These are phyloP conservation scores for Cacoxenus indagator DNA, from an alignment of 2,888 invertebrate species.

Conservation along the genomic window DNA sequence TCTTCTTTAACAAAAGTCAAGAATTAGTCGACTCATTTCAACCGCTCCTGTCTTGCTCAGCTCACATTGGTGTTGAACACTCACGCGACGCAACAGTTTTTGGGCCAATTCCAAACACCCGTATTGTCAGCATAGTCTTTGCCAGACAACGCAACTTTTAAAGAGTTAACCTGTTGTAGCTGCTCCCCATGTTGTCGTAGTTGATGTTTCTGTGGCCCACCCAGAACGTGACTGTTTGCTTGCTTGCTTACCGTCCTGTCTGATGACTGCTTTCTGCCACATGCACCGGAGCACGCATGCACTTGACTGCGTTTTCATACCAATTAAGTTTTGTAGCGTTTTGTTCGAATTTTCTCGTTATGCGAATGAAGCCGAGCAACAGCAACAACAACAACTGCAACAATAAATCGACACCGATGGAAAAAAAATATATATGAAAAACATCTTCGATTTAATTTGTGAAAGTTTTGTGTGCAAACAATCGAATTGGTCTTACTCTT, in stretches of 20 bases:
- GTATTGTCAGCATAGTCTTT: neutral
- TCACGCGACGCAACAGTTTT: neutral
- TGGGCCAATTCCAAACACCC: neutral
- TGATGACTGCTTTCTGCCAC: neutral
- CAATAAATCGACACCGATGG: too few relatives aligned
- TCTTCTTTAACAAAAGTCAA: neutral
- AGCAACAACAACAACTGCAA: neutral
- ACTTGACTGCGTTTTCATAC: constrained; percentile 25
- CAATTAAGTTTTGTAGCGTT: constrained; percentile 58
- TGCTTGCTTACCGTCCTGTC: neutral
- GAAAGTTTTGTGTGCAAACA: constrained; percentile 60
- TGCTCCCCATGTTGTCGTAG: neutral
- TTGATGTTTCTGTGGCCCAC: too few relatives aligned
- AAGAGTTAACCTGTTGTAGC: neutral
- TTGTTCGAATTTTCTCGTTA: constrained; percentile 50
- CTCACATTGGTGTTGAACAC: too few relatives aligned
- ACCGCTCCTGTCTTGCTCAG: neutral
- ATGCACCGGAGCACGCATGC: neutral
- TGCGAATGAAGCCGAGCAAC: neutral
- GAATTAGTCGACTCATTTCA: neutral
- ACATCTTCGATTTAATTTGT: constrained; percentile 47
- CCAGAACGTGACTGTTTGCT: constrained; percentile 7
- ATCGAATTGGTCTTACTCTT: constrained; percentile 34
- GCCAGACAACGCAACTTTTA: neutral
- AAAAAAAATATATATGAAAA: too few relatives aligned